These are phyloP conservation scores for Sesamia inferens DNA, from an alignment of 2,888 invertebrate species.

Conservation along the genomic window DNA sequence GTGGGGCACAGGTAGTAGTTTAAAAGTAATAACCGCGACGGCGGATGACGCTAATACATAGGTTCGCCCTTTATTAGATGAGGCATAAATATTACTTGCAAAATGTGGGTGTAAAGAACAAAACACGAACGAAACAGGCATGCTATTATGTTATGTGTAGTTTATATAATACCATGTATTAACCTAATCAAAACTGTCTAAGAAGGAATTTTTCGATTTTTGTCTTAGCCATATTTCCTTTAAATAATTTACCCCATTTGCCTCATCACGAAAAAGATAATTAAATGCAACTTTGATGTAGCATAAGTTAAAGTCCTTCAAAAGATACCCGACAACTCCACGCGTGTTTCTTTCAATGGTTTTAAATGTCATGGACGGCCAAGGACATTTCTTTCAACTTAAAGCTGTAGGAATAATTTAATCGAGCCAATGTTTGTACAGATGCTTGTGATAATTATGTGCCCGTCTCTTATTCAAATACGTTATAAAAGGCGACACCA, in stretches of 20 bases:
- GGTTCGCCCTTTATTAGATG: background rate
- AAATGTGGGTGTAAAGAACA: background rate
- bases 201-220: background rate
- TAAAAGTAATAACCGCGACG: background rate
- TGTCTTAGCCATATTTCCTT: background rate
- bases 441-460: constrained; percentile 2
- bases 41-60: background rate
- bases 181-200: background rate
- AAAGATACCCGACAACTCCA: background rate
- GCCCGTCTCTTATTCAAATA: background rate
- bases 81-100: too few relatives aligned
- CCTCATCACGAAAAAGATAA: background rate
- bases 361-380: constrained; percentile 36
- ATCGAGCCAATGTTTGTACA: background rate
- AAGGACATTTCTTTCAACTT: constrained; percentile 28
- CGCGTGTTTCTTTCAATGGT: constrained; percentile 23
- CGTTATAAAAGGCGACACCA: background rate
- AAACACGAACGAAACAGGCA: background rate
- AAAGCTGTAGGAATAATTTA: background rate
- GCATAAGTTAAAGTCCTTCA: background rate
- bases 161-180: background rate
- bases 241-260: background rate
- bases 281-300: constrained; percentile 9
- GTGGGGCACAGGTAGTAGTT: background rate
- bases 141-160: background rate